Base-by-base conservation (phyloP, 1,140 invertebrate species). In the Plutomurus gul region DNA sequence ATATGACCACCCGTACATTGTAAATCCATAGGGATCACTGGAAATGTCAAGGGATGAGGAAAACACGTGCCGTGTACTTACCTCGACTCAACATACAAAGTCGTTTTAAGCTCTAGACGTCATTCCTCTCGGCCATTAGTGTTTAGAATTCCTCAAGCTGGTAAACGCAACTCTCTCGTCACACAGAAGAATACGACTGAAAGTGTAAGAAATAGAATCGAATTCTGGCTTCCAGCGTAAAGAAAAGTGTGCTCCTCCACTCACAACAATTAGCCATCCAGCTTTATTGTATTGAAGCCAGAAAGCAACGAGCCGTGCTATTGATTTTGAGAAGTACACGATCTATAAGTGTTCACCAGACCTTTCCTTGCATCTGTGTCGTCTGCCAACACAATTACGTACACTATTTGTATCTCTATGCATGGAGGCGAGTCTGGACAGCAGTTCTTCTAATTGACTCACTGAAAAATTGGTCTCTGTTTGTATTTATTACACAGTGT, bases 11-110 rank as follows among this genome's bases (percentile, higher is more conserved):
- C 79, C 79, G 79, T 81, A 27, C 71, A 77, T 70, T 74, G 79
- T 81, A 81, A 81, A 81, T 81, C 76, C 79, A 0, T 75, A 47
- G 39, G 79, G 75, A 77, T 81, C 76, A 74, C 16, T 72, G 39
- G 71, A 60, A 46, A 80, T 36, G 75, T 81, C 79, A 77, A 81
- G 49, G 72, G 51, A 47, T 46, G 49, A 65, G 36, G 33, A 77
- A 80, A 81, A 81, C 79, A 77, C 79, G 79, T 81, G 79, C 79
- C 79, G 25, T 71, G 76, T 70, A 27, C 22, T 65, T n/a, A 33
- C 16, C 11, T 65, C 36, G 22, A 65, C 22, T 65, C 56, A 65
- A 70, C 56, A 77, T 3, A 47, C 33, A 56, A 40, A 60, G 30
- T 76, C 49, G 51, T 43, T 76, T 33, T n/a, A 25, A 18, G 30